These are phyloP conservation scores for Nemoura dubitans DNA, from an alignment of 2,888 invertebrate species.

Conservation along the genomic window DNA sequence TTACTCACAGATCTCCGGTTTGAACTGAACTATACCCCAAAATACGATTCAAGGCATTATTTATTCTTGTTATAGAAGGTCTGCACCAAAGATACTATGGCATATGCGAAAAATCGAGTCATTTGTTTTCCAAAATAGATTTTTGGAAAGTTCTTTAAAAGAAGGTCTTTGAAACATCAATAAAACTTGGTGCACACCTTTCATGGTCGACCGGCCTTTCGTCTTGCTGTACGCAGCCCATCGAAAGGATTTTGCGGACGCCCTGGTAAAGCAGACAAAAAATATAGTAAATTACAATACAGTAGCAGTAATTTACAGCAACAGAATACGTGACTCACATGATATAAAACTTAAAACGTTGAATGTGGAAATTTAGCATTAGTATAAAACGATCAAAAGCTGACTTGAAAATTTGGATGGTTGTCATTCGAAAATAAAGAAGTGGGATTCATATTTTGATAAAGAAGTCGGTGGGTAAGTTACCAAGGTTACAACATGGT, in stretches of 20 bases:
- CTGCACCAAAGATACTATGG: too few species aligned
- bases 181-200: neutral
- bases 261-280: neutral
- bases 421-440: neutral
- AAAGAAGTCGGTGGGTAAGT: neutral
- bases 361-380: neutral
- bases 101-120: too few species aligned
- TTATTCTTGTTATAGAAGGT: too few species aligned
- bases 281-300: too few species aligned
- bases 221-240: conserved; percentile 32
- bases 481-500: neutral
- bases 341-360: neutral
- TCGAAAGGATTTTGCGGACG: neutral
- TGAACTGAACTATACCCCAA: too few species aligned
- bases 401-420: neutral
- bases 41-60: too few species aligned
- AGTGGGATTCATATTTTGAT: neutral
- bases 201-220: conserved; percentile 34
- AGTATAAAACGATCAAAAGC: neutral
- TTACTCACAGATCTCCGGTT: too few species aligned
- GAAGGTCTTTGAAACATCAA: too few species aligned
- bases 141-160: too few species aligned
- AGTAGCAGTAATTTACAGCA: too few species aligned
- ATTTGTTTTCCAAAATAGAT: too few species aligned
- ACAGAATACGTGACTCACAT: neutral